phyloP scores from a whole-genome alignment of 2,113 vertebrate genomes.

The Rhegmatorhina hoffmannsi region DNA sequence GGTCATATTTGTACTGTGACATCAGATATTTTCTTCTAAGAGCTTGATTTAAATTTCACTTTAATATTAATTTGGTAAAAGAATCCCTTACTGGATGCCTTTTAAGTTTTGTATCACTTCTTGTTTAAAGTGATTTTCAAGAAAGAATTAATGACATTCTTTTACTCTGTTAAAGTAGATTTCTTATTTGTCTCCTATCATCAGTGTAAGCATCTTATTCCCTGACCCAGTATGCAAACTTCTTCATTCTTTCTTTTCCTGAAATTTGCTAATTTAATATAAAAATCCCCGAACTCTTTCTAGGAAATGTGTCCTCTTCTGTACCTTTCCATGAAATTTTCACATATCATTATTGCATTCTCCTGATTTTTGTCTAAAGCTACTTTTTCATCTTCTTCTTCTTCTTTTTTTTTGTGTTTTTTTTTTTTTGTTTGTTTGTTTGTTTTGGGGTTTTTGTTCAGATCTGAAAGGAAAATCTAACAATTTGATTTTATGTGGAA shows the following conservation, averaged over 20 bases:
- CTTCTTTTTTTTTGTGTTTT: background rate
- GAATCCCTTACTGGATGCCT: background rate
- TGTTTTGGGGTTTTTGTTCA: too few species aligned
- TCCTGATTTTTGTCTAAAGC: background rate
- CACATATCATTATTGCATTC: background rate
- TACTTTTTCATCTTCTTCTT: rapidly evolving
- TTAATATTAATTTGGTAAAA: background rate
- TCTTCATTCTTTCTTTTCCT: background rate
- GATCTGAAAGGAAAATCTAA: background rate
- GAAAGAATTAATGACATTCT: background rate
- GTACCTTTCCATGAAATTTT: background rate
- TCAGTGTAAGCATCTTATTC: background rate
- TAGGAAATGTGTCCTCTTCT: background rate
- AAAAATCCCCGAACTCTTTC: background rate
- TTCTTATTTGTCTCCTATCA: background rate
- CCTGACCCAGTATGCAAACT: background rate
- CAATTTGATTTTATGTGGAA: background rate
- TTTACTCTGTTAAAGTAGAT: background rate
- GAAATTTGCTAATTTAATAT: background rate
- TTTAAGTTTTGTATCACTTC: background rate
- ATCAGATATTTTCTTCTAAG: background rate
- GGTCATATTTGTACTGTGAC: background rate
- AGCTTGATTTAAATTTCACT: background rate
- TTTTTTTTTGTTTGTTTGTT: background rate
- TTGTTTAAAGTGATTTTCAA: background rate